Conservation (phyloP, 2,888 invertebrate genomes). For the Acrocera orbiculus region DNA sequence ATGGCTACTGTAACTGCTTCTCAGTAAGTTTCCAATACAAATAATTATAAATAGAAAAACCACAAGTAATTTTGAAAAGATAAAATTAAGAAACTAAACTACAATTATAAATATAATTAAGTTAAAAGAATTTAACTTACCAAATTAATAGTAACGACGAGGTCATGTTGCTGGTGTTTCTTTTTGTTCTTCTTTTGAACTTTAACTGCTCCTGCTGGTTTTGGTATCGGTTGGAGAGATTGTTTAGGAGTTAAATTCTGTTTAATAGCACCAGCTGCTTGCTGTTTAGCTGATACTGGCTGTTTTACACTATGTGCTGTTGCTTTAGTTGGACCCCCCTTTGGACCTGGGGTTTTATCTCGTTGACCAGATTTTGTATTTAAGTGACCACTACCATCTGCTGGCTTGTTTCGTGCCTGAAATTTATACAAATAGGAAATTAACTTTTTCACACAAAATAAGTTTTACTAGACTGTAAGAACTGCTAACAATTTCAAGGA, state of each 20-base stretch:
- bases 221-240: constrained; percentile 13
- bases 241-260: constrained; percentile 15
- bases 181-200: constrained; percentile 61
- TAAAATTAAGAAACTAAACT: no score
- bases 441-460: no score
- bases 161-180: constrained; percentile 62
- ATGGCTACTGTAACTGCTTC: no score
- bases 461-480: no score
- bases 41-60: no score
- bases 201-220: constrained; percentile 34
- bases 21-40: no score
- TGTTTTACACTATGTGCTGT: constrained; percentile 34
- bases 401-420: constrained; percentile 68
- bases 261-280: constrained; percentile 12
- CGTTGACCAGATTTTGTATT: constrained; percentile 24
- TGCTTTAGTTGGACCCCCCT: constrained; percentile 40
- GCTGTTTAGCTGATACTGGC: constrained; percentile 43
- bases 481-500: no score
- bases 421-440: no score
- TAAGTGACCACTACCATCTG: constrained; percentile 56
- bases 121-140: constrained; percentile 41
- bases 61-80: no score
- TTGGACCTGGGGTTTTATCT: constrained; percentile 36
- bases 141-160: constrained; percentile 65
- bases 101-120: no score